These are phyloP conservation scores for Pongo abelii DNA, from an alignment of 2,113 vertebrate species.

Conservation along the genomic window DNA sequence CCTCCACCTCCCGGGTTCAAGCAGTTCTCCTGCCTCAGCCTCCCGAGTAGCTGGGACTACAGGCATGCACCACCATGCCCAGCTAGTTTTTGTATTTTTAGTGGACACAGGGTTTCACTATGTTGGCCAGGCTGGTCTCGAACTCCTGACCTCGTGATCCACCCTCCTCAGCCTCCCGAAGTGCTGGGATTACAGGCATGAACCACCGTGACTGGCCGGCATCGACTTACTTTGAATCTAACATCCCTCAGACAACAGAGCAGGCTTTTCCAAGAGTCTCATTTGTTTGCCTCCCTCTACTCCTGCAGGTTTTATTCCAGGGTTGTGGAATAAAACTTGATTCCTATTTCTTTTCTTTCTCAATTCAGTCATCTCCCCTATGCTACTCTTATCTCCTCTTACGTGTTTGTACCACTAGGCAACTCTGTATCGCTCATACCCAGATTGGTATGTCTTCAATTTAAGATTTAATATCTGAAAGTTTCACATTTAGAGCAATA, in stretches of 20 bases:
- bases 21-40: too few species aligned
- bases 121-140: too few species aligned
- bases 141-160: too few species aligned
- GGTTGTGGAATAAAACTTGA: not conserved
- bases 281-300: not conserved
- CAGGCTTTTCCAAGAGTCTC: too few species aligned
- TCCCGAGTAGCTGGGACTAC: too few species aligned
- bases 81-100: too few species aligned
- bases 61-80: too few species aligned
- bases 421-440: not conserved
- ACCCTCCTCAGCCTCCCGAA: too few species aligned
- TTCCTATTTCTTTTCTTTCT: not conserved
- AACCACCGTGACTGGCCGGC: accelerated
- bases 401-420: not conserved
- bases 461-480: not conserved
- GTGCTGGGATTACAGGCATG: too few species aligned
- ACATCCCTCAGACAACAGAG: not conserved
- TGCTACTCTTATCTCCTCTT: not conserved
- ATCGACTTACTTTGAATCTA: not conserved
- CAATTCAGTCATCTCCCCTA: not conserved
- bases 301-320: not conserved
- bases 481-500: not conserved
- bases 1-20: too few species aligned
- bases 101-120: too few species aligned
- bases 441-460: not conserved